phyloP scores from a whole-genome alignment of 2,113 vertebrate genomes.

The Tetrao urogallus region DNA sequence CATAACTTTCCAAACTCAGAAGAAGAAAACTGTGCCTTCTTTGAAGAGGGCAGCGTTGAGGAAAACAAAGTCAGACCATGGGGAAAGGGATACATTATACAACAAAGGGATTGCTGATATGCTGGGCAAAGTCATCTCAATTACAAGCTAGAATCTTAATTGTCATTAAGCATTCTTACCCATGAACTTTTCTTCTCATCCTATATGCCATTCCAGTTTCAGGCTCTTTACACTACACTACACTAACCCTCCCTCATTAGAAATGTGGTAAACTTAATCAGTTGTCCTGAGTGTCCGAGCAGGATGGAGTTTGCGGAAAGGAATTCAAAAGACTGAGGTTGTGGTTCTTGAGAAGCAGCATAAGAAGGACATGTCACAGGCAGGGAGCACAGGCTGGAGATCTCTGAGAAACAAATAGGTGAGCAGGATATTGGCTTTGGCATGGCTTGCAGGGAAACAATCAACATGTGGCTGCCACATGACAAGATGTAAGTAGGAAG shows the following conservation, averaged over 20 bases:
- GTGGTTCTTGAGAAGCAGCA: neutral
- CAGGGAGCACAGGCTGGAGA: neutral
- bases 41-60: slow-evolving; percentile 49
- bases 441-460: neutral
- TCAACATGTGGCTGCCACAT: slow-evolving; percentile 60
- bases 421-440: slow-evolving; percentile 28
- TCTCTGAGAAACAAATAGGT: slow-evolving; percentile 40
- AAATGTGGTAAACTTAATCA: neutral
- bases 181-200: neutral
- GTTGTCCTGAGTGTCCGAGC: neutral
- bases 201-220: neutral
- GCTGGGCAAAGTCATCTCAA: neutral
- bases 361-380: neutral
- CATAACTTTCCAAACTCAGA: slow-evolving; percentile 43
- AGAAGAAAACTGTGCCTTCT: slow-evolving; percentile 17
- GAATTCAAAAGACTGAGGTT: slow-evolving; percentile 18
- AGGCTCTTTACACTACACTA: neutral
- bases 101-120: slow-evolving; percentile 46
- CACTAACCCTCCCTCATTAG: neutral
- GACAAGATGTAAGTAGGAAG: slow-evolving; percentile 36
- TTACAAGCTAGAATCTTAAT: slow-evolving; percentile 29
- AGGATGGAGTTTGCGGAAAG: neutral
- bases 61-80: slow-evolving; percentile 37
- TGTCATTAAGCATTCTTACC: neutral
- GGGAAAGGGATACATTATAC: slow-evolving; percentile 47